These are phyloP conservation scores for Propithecus deckenii DNA, from an alignment of 2,797 vertebrate species.

Conservation along the genomic window DNA sequence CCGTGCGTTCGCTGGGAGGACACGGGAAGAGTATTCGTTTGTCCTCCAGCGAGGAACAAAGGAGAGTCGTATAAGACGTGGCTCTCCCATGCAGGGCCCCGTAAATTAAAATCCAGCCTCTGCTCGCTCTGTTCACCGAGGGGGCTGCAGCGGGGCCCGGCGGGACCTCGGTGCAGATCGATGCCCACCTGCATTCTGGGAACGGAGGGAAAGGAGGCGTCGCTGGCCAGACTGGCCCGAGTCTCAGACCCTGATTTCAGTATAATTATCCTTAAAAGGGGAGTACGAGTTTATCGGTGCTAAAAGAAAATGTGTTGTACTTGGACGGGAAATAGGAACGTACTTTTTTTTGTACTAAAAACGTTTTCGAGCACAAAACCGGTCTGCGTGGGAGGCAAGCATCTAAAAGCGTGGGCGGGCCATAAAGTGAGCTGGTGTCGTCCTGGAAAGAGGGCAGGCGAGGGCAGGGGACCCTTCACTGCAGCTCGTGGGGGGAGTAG, in stretches of 20 bases:
- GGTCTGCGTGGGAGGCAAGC: background rate
- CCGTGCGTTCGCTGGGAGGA: background rate
- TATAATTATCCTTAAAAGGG: background rate
- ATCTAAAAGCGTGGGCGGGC: background rate
- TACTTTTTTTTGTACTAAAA: background rate
- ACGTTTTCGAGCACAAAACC: background rate
- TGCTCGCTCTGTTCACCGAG: conserved; percentile 43
- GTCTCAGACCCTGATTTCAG: background rate
- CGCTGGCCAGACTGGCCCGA: background rate
- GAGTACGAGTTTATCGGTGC: background rate
- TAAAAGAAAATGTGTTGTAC: background rate
- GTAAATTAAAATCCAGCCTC: conserved; percentile 57
- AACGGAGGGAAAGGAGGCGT: background rate
- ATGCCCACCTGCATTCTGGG: fast-evolving
- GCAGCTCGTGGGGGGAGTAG: background rate
- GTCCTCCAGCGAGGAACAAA: conserved; percentile 48
- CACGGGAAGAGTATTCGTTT: background rate
- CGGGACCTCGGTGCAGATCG: fast-evolving
- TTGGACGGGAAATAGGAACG: background rate
- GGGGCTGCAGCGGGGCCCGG: no score
- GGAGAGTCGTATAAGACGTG: background rate
- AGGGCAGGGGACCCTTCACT: background rate
- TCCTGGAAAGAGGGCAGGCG: background rate
- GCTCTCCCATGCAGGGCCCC: background rate
- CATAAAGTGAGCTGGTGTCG: no score